Evolutionary conservation across 2,888 invertebrate genomes (phyloP), one percentile per base, ranked within the genome.

Genomic region (Eupithecia pulchellata): DNA sequence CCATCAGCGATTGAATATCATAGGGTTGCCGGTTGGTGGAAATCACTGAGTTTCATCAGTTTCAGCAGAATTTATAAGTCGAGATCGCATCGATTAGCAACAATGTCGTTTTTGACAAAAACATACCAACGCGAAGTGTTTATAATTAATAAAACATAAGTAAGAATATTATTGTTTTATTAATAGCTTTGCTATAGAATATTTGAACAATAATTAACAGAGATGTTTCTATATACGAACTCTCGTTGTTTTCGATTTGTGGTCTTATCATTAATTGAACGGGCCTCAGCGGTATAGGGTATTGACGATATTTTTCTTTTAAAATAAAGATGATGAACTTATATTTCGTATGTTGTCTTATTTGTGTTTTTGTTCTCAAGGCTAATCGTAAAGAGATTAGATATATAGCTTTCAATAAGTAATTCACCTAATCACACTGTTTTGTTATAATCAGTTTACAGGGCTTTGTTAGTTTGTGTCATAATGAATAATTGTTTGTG

Each of bases 401-500:
- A 70, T 77, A 63, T 75, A 70, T 77, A 71, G 75, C 75, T 79
- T 79, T 81, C 81, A 82, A 84, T 82, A 14, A 14, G 25, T 27
- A 55, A 27, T 55, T 27, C 9, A n/a, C n/a, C n/a, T n/a, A n/a
- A 42, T 42, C n/a, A 55, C 9, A 27, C 55, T 52, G 27, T 27
- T 55, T n/a, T n/a, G n/a, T n/a, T n/a, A n/a, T 27, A 27, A 13
- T 27, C 20, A 20, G 42, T 42, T 42, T 3, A 42, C n/a, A 42
- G 55, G 27, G 14, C 25, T 52, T 17, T n/a, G n/a, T n/a, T n/a
- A n/a, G n/a, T n/a, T n/a, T n/a, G n/a, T n/a, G n/a, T n/a, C n/a
- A n/a, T n/a, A n/a, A n/a, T n/a, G n/a, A 39, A 17, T 17, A 14
- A 39, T 39, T 17, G 8, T 42, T 42, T n/a, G 3, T 20, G 8